Evolutionary conservation across 2,888 invertebrate species (phyloP), one percentile per base, ranked within the genome.

Genomic region (Amiota mariae): DNA sequence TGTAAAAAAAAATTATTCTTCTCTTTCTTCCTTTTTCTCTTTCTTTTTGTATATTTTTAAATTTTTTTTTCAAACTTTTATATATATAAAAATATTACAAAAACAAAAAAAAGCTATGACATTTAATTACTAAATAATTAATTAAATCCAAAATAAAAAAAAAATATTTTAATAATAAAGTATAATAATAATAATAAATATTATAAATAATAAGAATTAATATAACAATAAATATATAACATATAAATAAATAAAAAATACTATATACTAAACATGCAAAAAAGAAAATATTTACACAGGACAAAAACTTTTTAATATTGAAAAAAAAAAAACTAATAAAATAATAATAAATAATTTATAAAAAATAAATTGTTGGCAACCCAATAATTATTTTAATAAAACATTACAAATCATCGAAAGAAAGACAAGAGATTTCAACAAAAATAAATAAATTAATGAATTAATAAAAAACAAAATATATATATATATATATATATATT

Each of bases 21-120:
- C 81, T 83, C 80, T 80, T 83, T 84, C 85, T 82, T 81, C 81
- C 81, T 85, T 85, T 80, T 80, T 85, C 82, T 84, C 80, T 85
- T 81, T 85, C 80, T 85, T 82, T 85, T 81, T 82, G 75, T 85
- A 64, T 68, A 73, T 81, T 76, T 81, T 85, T 81, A 75, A 73
- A 81, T 83, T 82, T 78, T 84, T 36, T 36, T 36, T 36, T 6
- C 36, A 36, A 36, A 36, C 36, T 36, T 4, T 75, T 83, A 74
- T 80, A 76, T 54, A n/a, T 66, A 64, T n/a, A 48, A 64, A 18
- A 72, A 64, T 48, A 51, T 49, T 18, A 49, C 20, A n/a, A 13
- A 66, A 48, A 15, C 2, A 59, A 73, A 59, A 73, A 76, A 86
- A 85, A 88, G 87, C 86, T 83, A 82, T 85, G 87, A 84, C 88